Percentiles rank a stretch among this genome's conserved stretches.
Conservation (phyloP, 1,140 invertebrate species). For the Luehdorfia chinensis region DNA sequence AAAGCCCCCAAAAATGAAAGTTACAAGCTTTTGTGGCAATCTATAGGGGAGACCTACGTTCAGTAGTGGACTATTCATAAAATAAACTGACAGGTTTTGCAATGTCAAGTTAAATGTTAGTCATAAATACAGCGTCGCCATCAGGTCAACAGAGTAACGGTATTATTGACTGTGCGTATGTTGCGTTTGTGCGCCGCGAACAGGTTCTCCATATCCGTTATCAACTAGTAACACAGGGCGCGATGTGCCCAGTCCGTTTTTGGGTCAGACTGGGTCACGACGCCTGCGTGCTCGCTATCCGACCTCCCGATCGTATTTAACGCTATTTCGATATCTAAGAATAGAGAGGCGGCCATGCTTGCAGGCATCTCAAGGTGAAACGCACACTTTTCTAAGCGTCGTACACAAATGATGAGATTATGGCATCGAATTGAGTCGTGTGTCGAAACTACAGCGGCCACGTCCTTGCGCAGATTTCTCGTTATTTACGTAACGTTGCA, state of each 20-base stretch:
- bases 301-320: slow-evolving; percentile 49
- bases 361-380: slow-evolving; percentile 65
- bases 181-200: slow-evolving; percentile 38
- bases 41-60: too few species aligned
- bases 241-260: slow-evolving; percentile 60
- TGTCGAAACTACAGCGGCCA: slow-evolving; percentile 56
- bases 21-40: too few species aligned
- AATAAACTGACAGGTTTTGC: too few species aligned
- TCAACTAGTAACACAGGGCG: slow-evolving; percentile 52
- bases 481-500: slow-evolving; percentile 56
- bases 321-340: slow-evolving; percentile 59
- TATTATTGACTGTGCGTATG: slow-evolving; percentile 41
- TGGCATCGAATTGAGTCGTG: slow-evolving; percentile 60
- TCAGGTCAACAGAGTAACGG: slow-evolving; percentile 48
- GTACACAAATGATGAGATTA: slow-evolving; percentile 67
- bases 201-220: slow-evolving; percentile 66
- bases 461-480: slow-evolving; percentile 67
- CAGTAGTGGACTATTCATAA: too few species aligned
- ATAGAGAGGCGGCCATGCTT: slow-evolving; percentile 62
- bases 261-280: slow-evolving; percentile 72
- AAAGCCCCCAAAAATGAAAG: too few species aligned
- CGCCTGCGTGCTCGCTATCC: slow-evolving; percentile 60
- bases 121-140: slow-evolving; percentile 10
- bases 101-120: slow-evolving; percentile 18
- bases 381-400: slow-evolving; percentile 71